Base-by-base conservation (phyloP, 2,113 vertebrate species). In the Pachyramphus minor region DNA sequence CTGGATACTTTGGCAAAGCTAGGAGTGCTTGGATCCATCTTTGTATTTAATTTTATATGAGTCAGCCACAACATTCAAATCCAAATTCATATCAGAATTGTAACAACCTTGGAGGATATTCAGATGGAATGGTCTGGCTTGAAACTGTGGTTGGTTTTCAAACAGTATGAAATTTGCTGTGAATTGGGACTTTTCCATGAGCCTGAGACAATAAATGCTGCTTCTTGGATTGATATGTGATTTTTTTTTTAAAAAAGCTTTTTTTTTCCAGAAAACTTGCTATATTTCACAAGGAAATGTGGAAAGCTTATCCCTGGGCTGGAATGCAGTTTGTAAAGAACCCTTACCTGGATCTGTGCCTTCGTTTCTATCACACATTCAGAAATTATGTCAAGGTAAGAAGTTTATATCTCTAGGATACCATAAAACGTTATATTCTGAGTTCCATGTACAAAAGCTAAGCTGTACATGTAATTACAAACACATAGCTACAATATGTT, bases 31-130 rank as follows among this genome's bases (percentile, higher is more conserved):
- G 47, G 76, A 93, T 82, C 39, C 1, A 0, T 59, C 47, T 45
- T 84, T 68, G 6, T 41, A 47, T 49, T 94, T 91, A 50, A 89
- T 82, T 84, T 84, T 7, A 8, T 35, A 72, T 21, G n/a, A 96
- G 87, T 23, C 84, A 95, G 84, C 27, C 84, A 93, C 69, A 95
- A 91, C 58, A 91, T 67, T 68, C 56, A 39, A 91, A 91, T 94
- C 58, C 91, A 92, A 94, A 82, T 79, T 92, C 81, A 25, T 72
- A 91, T 64, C 77, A 75, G 56, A 82, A 68, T 33, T 93, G 3
- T 68, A 91, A 79, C n/a, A 95, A 63, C 28, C 44, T 93, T 82
- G 53, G 74, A 94, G 41, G 33, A 82, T 79, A 75, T 72, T 95
- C 89, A 93, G 52, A 94, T 76, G 30, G 58, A 96, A 85, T 9